Conservation (phyloP, 1,140 invertebrate species). For the Cataglyphis hispanica region DNA sequence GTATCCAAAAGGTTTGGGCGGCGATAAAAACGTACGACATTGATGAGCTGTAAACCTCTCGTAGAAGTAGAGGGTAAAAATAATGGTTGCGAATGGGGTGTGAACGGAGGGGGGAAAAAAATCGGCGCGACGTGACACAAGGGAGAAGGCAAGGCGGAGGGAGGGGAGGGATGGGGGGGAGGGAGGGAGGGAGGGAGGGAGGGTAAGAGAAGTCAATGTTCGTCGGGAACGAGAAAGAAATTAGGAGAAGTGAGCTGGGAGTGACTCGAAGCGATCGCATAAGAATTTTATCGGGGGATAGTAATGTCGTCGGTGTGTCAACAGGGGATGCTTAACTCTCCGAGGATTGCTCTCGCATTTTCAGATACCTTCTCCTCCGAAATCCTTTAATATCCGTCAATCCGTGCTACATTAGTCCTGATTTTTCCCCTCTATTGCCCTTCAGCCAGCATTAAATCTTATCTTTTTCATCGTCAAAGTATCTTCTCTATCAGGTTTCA, state of each 20-base stretch:
- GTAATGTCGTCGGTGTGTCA: conserved; percentile 27
- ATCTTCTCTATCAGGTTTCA: too few relatives aligned
- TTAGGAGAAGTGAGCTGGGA: conserved; percentile 28
- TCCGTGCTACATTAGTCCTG: background rate
- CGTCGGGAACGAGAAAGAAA: conserved; percentile 38
- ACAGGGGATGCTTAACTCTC: conserved; percentile 23
- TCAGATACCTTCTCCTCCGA: background rate
- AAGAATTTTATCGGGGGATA: conserved; percentile 44
- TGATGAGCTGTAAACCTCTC: conserved; percentile 19
- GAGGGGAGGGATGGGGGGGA: background rate
- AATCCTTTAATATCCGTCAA: background rate
- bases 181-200: too few relatives aligned
- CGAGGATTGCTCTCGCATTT: background rate
- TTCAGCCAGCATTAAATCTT: conserved; percentile 11
- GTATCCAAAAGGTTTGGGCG: conserved; percentile 23
- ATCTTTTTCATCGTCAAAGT: too few relatives aligned
- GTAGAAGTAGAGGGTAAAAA: conserved; percentile 22
- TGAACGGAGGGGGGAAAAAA: background rate
- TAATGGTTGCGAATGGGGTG: conserved; percentile 24
- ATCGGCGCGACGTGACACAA: background rate
- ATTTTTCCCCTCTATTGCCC: background rate
- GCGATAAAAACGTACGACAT: conserved; percentile 46
- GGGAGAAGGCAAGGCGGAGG: background rate
- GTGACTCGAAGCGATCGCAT: conserved; percentile 20
- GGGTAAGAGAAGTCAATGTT: background rate